phyloP scores from a whole-genome alignment of 2,797 vertebrate species.

The Anguilla marmorata region DNA sequence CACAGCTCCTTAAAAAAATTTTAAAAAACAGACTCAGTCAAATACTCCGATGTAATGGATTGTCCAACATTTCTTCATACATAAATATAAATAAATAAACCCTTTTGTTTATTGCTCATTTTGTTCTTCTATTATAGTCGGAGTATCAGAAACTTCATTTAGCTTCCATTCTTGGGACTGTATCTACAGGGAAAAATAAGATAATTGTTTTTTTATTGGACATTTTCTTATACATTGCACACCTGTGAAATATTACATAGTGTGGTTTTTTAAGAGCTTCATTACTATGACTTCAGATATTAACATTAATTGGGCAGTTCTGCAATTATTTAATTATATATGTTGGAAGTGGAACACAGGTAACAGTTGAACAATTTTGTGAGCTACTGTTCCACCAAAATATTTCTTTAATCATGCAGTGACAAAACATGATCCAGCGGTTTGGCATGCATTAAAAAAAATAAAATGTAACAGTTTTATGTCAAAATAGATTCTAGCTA shows the following conservation, averaged over 20 bases:
- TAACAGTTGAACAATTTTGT: neutral
- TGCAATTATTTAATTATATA: neutral
- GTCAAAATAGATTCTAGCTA: neutral
- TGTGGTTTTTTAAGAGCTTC: neutral
- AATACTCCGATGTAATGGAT: slow-evolving; percentile 2
- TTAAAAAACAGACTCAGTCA: neutral
- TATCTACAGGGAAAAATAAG: neutral
- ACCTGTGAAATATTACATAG: neutral
- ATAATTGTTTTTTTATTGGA: neutral
- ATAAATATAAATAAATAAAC: neutral
- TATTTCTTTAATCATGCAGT: neutral
- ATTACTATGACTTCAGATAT: neutral
- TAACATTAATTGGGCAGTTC: neutral
- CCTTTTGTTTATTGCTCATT: neutral
- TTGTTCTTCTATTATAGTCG: no score
- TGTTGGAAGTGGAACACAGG: neutral
- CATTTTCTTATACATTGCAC: neutral
- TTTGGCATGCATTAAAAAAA: neutral
- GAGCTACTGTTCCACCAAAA: neutral
- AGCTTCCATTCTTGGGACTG: neutral
- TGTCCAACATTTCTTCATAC: neutral
- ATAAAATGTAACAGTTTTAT: neutral
- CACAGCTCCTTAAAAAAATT: slow-evolving; percentile 35
- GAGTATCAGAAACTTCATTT: neutral
- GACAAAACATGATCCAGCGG: neutral